Percentiles rank a stretch among this genome's conserved stretches.
phyloP scores from a whole-genome alignment of 2,888 invertebrate species.

The Nysson spinosus region DNA sequence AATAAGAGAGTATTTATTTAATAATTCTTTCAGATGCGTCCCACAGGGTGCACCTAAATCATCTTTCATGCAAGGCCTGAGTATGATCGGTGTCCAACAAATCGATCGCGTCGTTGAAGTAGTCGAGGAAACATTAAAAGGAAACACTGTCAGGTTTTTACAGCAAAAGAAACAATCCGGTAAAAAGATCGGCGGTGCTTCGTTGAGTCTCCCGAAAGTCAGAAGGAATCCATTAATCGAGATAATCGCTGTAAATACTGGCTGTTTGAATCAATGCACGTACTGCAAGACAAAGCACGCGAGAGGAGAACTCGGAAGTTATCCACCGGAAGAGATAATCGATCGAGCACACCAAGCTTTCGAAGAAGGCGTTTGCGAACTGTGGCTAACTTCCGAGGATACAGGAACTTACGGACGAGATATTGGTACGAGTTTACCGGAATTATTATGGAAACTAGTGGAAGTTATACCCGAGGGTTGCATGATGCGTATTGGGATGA shows the following conservation, averaged over 20 bases:
- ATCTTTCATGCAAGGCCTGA: conserved; percentile 85
- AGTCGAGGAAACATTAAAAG: conserved; percentile 98
- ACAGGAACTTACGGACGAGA: conserved; percentile 98
- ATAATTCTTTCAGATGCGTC: conserved; percentile 82
- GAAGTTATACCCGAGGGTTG: conserved; percentile 87
- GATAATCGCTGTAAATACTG: conserved; percentile 97
- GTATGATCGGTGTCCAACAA: conserved; percentile 98
- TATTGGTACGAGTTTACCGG: conserved; percentile 92
- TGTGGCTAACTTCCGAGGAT: conserved; percentile 99
- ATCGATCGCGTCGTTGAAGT: conserved; percentile 98
- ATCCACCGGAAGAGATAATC: conserved; percentile 92
- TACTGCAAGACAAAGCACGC: conserved; percentile 99
- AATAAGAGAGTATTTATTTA: no score
- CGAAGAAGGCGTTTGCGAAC: conserved; percentile 94
- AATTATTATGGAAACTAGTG: conserved; percentile 91
- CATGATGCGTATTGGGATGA: conserved; percentile 95
- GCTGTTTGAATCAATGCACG: conserved; percentile 98
- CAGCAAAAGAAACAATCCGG: conserved; percentile 90
- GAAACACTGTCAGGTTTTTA: conserved; percentile 85
- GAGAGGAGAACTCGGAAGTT: conserved; percentile 96
- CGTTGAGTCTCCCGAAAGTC: conserved; percentile 93
- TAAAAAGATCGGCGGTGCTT: conserved; percentile 91
- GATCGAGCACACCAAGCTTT: conserved; percentile 92
- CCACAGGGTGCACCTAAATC: conserved; percentile 94
- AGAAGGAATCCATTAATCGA: conserved; percentile 97